Evolutionary conservation across 2,888 invertebrate species (phyloP), one percentile per base, ranked within the genome.

Genomic region (Acanthococcus lagerstroemiae): DNA sequence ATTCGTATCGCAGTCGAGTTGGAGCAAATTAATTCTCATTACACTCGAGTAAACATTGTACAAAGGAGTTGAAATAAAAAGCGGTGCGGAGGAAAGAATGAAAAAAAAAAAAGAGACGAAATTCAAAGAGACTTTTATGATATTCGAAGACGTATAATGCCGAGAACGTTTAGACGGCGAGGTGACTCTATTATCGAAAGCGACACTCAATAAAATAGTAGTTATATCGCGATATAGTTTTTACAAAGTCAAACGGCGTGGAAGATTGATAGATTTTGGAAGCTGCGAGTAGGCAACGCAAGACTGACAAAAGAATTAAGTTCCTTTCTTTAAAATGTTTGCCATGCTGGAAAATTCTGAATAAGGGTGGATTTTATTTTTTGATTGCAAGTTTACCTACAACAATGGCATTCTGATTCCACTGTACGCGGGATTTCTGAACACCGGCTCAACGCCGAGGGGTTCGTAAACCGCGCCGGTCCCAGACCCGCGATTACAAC

Each of bases 161-260:
- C 15, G 46, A 45, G 15, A 44, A 26, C 58, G 26, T 58, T 57
- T 58, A 58, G 22, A 58, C 27, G 37, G 24, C 58, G 58, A 45
- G 46, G 44, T 58, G 58, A 58, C 58, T 58, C 58, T 48, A 58
- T 58, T 58, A 58, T 58, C 58, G 58, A 58, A 58, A 48, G 58
- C 58, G 58, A 58, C 58, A 58, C 58, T 58, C 58, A 58, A 58
- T 58, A 58, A 58, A 58, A 45, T 58, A 58, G 58, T 58, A 58
- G 22, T 58, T 58, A 58, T 58, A 58, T 58, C 45, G 58, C 58
- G 25, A 58, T 58, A 58, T 58, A 58, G 58, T 58, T 58, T 58
- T 58, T 58, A 58, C 58, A 58, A 58, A 58, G 58, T 58, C 58
- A 58, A 58, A 58, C 58, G 58, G 58, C 46, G 58, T 58, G 58